phyloP scores from a whole-genome alignment of 1,140 invertebrate genomes.

The Lucilia sericata region DNA sequence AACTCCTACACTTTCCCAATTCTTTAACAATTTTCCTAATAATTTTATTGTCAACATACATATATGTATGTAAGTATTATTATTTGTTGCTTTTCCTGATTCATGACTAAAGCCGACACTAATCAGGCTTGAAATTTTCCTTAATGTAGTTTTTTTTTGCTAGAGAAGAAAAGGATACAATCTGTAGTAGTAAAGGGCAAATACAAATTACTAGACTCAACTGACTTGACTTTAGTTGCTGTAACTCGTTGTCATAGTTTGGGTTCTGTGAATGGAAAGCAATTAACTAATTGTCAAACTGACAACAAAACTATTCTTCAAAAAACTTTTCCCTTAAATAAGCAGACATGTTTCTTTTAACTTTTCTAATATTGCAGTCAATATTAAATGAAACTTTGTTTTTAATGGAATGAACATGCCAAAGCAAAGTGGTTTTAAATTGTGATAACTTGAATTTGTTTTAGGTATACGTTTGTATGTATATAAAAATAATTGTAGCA shows the following conservation, averaged over 20 bases:
- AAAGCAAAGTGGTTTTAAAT: no score
- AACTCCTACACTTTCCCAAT: no score
- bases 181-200: not conserved
- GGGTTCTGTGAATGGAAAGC: not conserved
- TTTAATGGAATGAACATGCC: no score
- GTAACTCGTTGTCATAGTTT: not conserved
- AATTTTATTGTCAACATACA: not conserved
- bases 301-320: not conserved
- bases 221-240: not conserved
- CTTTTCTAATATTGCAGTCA: no score
- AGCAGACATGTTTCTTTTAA: no score
- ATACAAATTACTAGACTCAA: not conserved
- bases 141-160: not conserved
- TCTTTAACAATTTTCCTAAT: not conserved
- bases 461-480: no score
- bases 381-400: no score
- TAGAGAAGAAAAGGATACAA: not conserved
- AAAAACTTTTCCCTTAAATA: not conserved
- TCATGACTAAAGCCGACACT: not conserved
- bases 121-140: not conserved
- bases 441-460: no score
- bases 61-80: not conserved
- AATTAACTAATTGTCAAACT: slow-evolving; percentile 20
- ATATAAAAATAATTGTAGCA: no score
- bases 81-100: not conserved